phyloP scores from a whole-genome alignment of 2,113 vertebrate species.

The Lepisosteus oculatus region DNA sequence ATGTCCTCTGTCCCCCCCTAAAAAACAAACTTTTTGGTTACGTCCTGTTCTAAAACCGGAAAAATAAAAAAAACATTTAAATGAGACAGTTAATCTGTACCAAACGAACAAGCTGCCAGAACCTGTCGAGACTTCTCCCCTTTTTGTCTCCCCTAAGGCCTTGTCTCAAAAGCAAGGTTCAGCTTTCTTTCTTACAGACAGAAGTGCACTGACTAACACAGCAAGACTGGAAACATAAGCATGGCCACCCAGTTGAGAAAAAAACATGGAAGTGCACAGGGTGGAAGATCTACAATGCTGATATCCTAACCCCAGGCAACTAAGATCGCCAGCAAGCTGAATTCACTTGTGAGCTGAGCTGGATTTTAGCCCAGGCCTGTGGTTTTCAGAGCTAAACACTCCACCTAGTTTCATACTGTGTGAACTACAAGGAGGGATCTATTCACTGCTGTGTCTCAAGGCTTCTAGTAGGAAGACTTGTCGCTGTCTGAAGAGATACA shows the following conservation, averaged over 20 bases:
- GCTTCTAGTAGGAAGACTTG: background rate
- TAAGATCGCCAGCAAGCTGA: constrained; percentile 9
- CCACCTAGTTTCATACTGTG: constrained; percentile 30
- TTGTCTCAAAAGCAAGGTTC: constrained; percentile 15
- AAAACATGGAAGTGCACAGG: constrained; percentile 16
- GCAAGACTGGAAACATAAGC: constrained; percentile 22
- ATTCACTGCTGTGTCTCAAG: background rate
- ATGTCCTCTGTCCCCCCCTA: too few relatives aligned
- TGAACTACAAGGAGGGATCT: constrained; percentile 18
- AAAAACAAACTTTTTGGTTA: too few relatives aligned
- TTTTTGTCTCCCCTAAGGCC: background rate
- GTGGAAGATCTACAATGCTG: too few relatives aligned
- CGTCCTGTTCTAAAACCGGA: background rate
- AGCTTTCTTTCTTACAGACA: constrained; percentile 17
- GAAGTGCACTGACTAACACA: constrained; percentile 13
- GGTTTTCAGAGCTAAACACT: constrained; percentile 25
- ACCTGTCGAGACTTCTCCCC: background rate
- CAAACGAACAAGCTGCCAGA: background rate
- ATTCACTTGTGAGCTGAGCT: constrained; percentile 5
- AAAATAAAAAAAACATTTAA: background rate
- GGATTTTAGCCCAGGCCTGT: constrained; percentile 29
- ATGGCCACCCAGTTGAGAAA: constrained; percentile 24
- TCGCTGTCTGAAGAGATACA: background rate
- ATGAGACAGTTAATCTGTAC: background rate
- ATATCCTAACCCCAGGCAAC: constrained; percentile 6